These are phyloP conservation scores for Variabilichromis moorii DNA, from an alignment of 2,113 vertebrate genomes.

Conservation along the genomic window DNA sequence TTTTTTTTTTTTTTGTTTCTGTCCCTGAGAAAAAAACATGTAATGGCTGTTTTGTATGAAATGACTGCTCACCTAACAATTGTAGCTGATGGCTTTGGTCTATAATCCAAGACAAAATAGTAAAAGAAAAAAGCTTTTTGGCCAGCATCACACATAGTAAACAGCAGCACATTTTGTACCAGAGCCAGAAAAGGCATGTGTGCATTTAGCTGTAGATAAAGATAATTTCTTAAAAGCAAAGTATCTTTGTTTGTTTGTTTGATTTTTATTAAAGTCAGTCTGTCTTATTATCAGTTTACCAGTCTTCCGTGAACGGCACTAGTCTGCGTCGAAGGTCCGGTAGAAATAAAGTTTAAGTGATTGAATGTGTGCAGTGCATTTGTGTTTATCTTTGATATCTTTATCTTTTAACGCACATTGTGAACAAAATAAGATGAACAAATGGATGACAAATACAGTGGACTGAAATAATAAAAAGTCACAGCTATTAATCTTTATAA, in stretches of 20 bases:
- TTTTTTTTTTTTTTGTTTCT: fast-evolving
- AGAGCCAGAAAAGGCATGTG: neutral
- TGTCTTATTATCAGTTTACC: neutral
- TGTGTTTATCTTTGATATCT: neutral
- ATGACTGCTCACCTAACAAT: neutral
- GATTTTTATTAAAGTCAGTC: neutral
- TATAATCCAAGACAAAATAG: neutral
- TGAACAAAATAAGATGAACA: neutral
- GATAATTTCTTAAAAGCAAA: neutral
- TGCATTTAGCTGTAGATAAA: neutral
- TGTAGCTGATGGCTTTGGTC: neutral
- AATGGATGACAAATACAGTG: fast-evolving
- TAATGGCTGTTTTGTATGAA: neutral
- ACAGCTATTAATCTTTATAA: neutral
- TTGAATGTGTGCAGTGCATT: neutral
- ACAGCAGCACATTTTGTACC: neutral
- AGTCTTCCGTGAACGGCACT: neutral
- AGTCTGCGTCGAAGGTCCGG: neutral
- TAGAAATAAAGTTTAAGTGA: neutral
- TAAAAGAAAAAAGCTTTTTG: neutral
- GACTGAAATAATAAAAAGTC: neutral
- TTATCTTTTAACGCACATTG: neutral
- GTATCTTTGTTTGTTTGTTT: neutral
- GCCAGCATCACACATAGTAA: neutral
- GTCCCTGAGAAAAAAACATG: neutral